A percentile compares a stretch with the other conserved stretches of the same genome.
Evolutionary conservation across 2,113 vertebrate species (phyloP).

Genomic region (Alces alces): DNA sequence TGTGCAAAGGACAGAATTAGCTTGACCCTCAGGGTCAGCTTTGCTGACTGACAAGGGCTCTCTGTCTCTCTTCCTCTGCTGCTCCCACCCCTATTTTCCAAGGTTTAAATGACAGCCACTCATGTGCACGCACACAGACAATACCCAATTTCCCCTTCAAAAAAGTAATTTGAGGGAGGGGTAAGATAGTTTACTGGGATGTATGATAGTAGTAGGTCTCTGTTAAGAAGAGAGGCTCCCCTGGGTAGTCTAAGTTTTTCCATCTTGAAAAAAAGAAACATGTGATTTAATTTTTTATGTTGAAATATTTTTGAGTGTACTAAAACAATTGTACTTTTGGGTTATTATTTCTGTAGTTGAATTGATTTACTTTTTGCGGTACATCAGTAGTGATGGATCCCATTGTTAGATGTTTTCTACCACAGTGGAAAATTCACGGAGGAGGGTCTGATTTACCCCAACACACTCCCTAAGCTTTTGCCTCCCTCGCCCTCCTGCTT

Average conservation of each 20-base stretch:
- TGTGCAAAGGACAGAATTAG: background rate
- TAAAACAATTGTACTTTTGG: background rate
- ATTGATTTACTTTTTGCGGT: background rate
- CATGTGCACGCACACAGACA: background rate
- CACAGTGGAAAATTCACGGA: background rate
- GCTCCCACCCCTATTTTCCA: background rate
- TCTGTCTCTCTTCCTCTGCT: background rate
- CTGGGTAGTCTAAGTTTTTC: background rate
- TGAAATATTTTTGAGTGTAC: background rate
- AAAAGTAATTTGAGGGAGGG: background rate
- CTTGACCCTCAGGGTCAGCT: background rate
- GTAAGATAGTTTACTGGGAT: background rate
- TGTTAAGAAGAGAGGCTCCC: background rate
- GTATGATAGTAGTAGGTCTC: background rate
- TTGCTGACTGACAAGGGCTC: background rate
- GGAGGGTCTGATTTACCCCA: background rate
- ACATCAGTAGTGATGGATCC: background rate
- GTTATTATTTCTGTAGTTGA: background rate
- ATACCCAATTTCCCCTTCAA: background rate
- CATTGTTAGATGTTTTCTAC: background rate
- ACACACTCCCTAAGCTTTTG: background rate
- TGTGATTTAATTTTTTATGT: background rate
- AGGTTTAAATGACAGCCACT: background rate
- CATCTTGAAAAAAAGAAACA: background rate
- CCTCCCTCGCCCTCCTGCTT: background rate